Evolutionary conservation across 2,888 invertebrate genomes (phyloP).

Genomic region (Laspeyria flexula): DNA sequence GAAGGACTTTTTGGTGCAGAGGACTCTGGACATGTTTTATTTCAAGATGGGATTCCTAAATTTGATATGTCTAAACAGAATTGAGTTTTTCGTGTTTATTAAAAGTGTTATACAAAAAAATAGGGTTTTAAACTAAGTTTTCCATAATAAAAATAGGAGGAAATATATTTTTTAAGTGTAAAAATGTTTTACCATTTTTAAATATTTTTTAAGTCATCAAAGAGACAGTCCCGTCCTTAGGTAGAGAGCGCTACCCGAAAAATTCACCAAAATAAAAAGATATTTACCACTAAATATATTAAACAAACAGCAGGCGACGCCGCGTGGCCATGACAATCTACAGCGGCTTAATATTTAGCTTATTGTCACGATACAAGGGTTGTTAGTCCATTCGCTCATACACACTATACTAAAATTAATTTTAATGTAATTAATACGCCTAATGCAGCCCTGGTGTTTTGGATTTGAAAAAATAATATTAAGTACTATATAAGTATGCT

Average conservation of each 20-base stretch:
- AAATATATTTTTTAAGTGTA: too few species aligned
- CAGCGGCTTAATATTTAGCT: conserved; percentile 74
- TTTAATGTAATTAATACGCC: conserved; percentile 42
- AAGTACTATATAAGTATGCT: neutral
- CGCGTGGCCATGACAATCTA: conserved; percentile 58
- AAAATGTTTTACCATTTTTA: too few species aligned
- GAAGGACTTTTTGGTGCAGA: too few species aligned
- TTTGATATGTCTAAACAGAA: too few species aligned
- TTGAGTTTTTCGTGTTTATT: too few species aligned
- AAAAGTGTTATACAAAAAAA: too few species aligned
- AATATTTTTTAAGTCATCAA: neutral
- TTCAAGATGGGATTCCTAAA: too few species aligned
- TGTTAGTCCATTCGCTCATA: conserved; percentile 81
- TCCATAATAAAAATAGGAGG: too few species aligned
- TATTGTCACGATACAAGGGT: conserved; percentile 79
- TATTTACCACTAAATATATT: conserved; percentile 31
- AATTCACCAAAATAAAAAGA: conserved; percentile 26
- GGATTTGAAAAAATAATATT: conserved; percentile 4
- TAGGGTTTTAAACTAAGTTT: too few species aligned
- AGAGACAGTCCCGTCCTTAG: conserved; percentile 15
- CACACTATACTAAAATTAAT: conserved; percentile 60
- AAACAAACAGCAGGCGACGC: conserved; percentile 32
- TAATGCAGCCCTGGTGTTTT: conserved; percentile 24
- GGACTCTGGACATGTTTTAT: too few species aligned
- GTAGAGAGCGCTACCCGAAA: conserved; percentile 16